Evolutionary conservation across 2,888 invertebrate genomes (phyloP).

Genomic region (Aporophyla lueneburgensis): DNA sequence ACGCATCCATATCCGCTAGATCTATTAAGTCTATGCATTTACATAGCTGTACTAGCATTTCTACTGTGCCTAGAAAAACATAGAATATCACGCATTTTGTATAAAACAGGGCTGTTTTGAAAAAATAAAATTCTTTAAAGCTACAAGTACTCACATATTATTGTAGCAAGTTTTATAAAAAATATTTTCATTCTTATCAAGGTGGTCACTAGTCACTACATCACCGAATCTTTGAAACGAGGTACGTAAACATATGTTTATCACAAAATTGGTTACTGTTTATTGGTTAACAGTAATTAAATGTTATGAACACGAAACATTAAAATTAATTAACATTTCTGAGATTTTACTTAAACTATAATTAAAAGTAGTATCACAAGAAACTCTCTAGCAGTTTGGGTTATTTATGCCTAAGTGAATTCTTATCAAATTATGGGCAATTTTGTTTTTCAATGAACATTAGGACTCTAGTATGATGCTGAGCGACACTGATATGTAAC

Average conservation of each 20-base stretch:
- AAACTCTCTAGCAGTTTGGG: neutral
- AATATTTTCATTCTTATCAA: conserved; percentile 69
- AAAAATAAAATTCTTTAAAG: neutral
- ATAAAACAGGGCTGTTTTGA: too few relatives aligned
- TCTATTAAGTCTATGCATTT: conserved; percentile 70
- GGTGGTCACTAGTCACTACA: conserved; percentile 30
- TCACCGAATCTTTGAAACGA: conserved; percentile 19
- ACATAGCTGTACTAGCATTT: conserved; percentile 59
- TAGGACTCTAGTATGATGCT: neutral
- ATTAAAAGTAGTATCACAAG: conserved; percentile 11
- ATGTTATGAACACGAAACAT: conserved; percentile 27
- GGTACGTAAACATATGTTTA: neutral
- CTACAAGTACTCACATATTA: conserved; percentile 71
- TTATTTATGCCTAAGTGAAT: neutral
- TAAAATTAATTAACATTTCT: conserved; percentile 37
- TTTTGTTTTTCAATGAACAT: neutral
- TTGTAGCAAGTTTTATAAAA: conserved; percentile 63
- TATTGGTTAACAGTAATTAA: conserved; percentile 35
- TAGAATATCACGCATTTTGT: conserved; percentile 2
- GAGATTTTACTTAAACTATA: conserved; percentile 10
- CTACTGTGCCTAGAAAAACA: conserved; percentile 61
- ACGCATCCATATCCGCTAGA: conserved; percentile 21
- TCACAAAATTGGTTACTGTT: conserved; percentile 1
- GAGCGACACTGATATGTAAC: neutral
- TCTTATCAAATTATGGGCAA: neutral